Base-by-base conservation (phyloP, 2,797 vertebrate genomes). In the Lates japonicus region DNA sequence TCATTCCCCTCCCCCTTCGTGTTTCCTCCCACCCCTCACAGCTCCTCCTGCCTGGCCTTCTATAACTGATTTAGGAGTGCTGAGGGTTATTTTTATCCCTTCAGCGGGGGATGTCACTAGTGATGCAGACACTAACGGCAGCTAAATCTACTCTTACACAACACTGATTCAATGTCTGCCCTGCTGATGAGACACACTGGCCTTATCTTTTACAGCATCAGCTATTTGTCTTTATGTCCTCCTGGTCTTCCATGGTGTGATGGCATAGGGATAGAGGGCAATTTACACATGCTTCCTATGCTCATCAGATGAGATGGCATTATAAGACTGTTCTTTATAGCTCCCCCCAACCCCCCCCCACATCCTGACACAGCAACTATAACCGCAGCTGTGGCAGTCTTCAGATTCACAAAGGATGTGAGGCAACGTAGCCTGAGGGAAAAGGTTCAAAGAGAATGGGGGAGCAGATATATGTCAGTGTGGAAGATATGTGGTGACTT, bases 31-130 rank as follows among this genome's bases (percentile, higher is more conserved):
- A 39, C 29, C 76, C 41, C 81, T 74, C 55, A 14, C 71, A 74
- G 75, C 83, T 78, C 70, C 87, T 87, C 76, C 74, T 64, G 75
- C 85, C 79, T 65, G 49, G 82, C 81, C 70, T 63, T 33, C 81
- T 84, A 66, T 93, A 94, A 94, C 91, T 93, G 93, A 94, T 94
- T 95, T 93, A 94, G 75, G 78, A 88, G 72, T 2, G 51, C 78
- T 14, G 67, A 64, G 79, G 70, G 88, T 86, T 95, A 95, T 95
- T 94, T 93, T 94, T 95, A 94, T 91, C 91, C 83, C 70, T 76
- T 75, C 78, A 81, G 88, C 65, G 59, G 59, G 71, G 79, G 78
- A 82, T 57, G 80, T 80, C 68, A 67, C 60, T 33, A 48, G 86
- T 65, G 80, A 90, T 80, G 86, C 83, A 83, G 81, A 85, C 89